Evolutionary conservation across 2,888 invertebrate genomes (phyloP), one percentile per base, ranked within the genome.

Genomic region (Apantesis nais): DNA sequence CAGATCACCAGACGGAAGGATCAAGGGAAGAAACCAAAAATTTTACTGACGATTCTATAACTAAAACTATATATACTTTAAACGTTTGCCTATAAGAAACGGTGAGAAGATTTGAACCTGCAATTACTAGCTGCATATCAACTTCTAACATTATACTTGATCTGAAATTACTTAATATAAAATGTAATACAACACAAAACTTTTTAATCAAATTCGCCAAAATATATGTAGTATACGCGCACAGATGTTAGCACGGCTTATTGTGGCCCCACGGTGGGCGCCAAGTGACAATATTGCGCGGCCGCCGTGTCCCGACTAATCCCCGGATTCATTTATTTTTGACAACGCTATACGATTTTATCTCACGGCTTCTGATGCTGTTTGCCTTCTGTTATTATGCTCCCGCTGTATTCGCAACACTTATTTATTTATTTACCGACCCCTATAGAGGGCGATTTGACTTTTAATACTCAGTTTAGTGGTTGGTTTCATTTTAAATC

Each of bases 321-420:
- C 95, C 94, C 88, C 84, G 93, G 94, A 94, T 95, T 95, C 94
- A 95, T 95, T 95, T 95, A 95, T 95, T 95, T 95, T 95, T 95
- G 95, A 95, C 95, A 94, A 94, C 95, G 94, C 95, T 93, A 95
- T 94, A 93, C 94, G 94, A 95, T 95, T 95, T 94, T 95, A 94
- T 95, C 95, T 94, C 93, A 92, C 90, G 93, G 94, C 94, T 94
- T 94, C 94, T 93, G 93, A 93, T 93, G 93, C 93, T 94, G 94
- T 95, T 95, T 95, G 94, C 94, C 93, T 90, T 92, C 93, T 93
- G 94, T 94, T 95, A 94, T 94, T 93, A 92, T 89, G 88, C 90
- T 90, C 89, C 92, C 88, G 88, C 90, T 90, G 92, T 93, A 93
- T 91, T 93, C 89, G 88, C 88, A 89, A 90, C 89, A 92, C 90